Evolutionary conservation across 2,888 invertebrate species (phyloP), one percentile per base, ranked within the genome.

Genomic region (Dione juno): DNA sequence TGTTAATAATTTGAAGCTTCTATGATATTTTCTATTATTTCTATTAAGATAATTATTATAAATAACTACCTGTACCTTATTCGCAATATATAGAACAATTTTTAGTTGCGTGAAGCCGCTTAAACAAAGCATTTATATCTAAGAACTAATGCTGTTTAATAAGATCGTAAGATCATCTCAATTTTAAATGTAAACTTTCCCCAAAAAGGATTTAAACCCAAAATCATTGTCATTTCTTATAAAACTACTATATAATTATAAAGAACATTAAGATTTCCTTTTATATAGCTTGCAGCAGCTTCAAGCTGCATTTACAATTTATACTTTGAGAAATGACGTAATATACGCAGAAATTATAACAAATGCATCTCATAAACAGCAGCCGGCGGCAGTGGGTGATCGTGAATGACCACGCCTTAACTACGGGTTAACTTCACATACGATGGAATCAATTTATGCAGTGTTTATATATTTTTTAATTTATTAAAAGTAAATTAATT

Each of bases 341-440:
- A 70, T 77, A 71, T 74, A 75, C 72, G 74, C 63, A 75, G 67
- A 75, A 75, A 77, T 77, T 75, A 77, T 77, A 77, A 75, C 76
- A 72, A 75, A 74, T 77, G 77, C 69, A 70, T 63, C 69, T 41
- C 70, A 77, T 86, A 85, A 86, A 82, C 85, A 82, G 83, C 84
- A 84, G 81, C 81, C 77, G 78, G 78, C 75, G 81, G 81, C 79
- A 79, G 79, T 74, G 82, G 83, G 80, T 76, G 79, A 72, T 88
- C 90, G 89, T 90, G 90, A 85, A 78, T 74, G 72, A 77, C 85
- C 88, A 82, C 91, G 88, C 90, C 90, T 80, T 76, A 67, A 48
- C 37, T 72, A 64, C 74, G 66, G 72, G 43, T 35, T 14, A 1
- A 16, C 43, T 50, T 64, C 53, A 43, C 66, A 58, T 21, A 41